These are phyloP conservation scores for Prolemur simus DNA, from an alignment of 2,113 vertebrate species.

Conservation along the genomic window DNA sequence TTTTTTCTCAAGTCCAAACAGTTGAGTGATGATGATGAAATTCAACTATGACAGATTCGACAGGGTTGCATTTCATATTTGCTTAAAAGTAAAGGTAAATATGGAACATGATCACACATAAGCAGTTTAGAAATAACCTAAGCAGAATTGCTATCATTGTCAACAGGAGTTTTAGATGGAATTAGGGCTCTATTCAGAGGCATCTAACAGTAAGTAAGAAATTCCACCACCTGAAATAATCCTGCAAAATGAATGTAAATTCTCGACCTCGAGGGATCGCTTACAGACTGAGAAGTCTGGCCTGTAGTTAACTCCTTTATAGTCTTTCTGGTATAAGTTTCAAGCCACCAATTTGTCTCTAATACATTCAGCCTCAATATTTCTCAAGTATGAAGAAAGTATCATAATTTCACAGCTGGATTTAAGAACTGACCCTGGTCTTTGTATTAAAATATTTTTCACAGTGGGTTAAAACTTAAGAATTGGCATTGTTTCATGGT, in stretches of 20 bases:
- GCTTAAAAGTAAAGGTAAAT: conserved; percentile 28
- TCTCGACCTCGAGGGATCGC: not conserved
- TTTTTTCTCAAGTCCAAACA: conserved; percentile 37
- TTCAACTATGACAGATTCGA: conserved; percentile 7
- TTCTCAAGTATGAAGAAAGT: not conserved
- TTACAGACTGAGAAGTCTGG: not conserved
- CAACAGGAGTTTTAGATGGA: not conserved
- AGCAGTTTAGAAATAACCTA: conserved; percentile 48
- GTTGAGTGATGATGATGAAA: conserved; percentile 43
- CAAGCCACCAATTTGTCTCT: not conserved
- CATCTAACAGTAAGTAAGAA: not conserved
- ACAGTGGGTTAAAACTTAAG: not conserved
- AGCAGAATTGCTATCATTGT: not conserved
- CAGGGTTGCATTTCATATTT: conserved; percentile 27
- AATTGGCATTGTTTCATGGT: not conserved
- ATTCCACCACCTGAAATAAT: not conserved
- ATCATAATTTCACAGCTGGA: not conserved
- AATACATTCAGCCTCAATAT: conserved; percentile 1
- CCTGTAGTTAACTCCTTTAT: not conserved
- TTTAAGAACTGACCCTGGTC: not conserved
- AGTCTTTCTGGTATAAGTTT: not conserved
- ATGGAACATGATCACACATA: not conserved
- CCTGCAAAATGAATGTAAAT: not conserved
- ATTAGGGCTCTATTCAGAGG: not conserved
- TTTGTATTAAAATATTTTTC: not conserved